Evolutionary conservation across 2,113 vertebrate species (phyloP).

Genomic region (Megaceryle maxima): DNA sequence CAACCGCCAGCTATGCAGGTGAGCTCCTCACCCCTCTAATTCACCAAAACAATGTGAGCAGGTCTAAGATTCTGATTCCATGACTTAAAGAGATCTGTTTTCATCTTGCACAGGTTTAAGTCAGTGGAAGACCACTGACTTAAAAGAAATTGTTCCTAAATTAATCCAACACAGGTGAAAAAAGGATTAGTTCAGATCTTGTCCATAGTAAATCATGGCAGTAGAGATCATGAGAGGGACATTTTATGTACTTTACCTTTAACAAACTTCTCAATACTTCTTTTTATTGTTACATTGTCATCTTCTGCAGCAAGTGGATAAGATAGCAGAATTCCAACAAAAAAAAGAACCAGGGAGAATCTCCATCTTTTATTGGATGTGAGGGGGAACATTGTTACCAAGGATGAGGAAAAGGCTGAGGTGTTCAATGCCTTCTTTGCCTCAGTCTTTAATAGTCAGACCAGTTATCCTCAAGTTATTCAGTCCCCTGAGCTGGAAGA

Average conservation of each 20-base stretch:
- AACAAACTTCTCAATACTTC: neutral
- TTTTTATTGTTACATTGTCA: neutral
- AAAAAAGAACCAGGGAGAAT: too few species aligned
- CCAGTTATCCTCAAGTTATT: too few species aligned
- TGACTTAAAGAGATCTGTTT: neutral
- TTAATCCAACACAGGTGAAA: neutral
- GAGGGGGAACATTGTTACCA: too few species aligned
- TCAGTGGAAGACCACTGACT: neutral
- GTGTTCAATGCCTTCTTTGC: too few species aligned
- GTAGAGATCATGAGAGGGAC: neutral
- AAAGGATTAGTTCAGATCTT: neutral
- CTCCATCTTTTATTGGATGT: too few species aligned
- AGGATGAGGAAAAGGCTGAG: too few species aligned
- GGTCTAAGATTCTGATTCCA: neutral
- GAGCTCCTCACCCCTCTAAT: neutral
- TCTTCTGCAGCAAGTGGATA: slow-evolving; percentile 40
- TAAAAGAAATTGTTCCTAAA: neutral
- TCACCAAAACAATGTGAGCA: neutral
- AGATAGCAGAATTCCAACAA: neutral
- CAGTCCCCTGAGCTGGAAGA: too few species aligned
- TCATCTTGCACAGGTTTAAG: neutral
- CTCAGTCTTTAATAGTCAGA: too few species aligned
- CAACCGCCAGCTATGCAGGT: neutral
- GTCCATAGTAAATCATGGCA: neutral
- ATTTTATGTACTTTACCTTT: slow-evolving; percentile 1